A percentile compares a stretch with the other conserved stretches of the same genome.
Conservation (phyloP, 2,113 vertebrate genomes). For the Seriola dumerili region DNA sequence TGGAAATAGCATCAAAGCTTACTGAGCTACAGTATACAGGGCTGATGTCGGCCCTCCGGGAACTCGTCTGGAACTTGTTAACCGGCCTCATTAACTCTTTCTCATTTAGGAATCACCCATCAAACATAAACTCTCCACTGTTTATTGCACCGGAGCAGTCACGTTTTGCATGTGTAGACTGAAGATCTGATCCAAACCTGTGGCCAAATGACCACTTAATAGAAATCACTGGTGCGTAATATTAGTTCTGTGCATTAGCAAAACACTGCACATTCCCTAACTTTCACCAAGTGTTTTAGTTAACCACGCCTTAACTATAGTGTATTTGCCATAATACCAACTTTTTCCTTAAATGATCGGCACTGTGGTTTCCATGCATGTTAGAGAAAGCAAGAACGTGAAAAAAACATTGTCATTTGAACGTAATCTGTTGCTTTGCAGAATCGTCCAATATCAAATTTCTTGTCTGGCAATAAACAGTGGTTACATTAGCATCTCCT, state of each 20-base stretch:
- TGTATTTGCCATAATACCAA: neutral
- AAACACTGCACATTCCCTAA: neutral
- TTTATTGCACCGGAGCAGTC: neutral
- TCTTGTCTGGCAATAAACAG: neutral
- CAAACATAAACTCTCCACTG: neutral
- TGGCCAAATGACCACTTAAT: neutral
- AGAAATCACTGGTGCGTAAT: neutral
- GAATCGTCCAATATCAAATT: neutral
- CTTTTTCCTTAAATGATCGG: neutral
- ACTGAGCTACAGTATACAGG: conserved; percentile 10
- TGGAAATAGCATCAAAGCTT: conserved; percentile 25
- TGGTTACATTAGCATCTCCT: neutral
- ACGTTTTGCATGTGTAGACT: neutral
- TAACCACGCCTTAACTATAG: neutral
- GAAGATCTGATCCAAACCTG: neutral
- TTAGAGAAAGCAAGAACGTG: neutral
- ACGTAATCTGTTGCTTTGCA: neutral
- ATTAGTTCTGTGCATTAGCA: neutral
- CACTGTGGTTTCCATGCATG: neutral
- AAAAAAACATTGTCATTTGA: neutral
- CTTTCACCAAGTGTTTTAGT: neutral
- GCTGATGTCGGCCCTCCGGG: neutral
- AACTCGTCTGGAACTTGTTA: conserved; percentile 14
- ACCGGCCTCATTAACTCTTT: conserved; percentile 36
- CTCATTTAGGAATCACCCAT: conserved; percentile 14